phyloP scores from a whole-genome alignment of 2,888 invertebrate genomes.

The Cataglyphis rosenhaueri region DNA sequence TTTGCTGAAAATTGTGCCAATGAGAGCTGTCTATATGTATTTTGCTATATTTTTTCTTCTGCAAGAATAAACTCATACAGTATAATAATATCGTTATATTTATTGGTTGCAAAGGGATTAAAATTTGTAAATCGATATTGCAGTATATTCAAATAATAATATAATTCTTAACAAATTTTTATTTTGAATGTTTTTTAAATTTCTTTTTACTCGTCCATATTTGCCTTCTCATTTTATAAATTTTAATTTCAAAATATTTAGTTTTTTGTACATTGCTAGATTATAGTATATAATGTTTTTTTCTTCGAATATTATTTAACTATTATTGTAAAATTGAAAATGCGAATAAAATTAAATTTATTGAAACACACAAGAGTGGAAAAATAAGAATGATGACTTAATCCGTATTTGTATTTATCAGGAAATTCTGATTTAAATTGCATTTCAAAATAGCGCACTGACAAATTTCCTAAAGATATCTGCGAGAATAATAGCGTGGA shows the following conservation, averaged over 20 bases:
- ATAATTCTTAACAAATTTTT: neutral
- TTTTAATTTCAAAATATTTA: neutral
- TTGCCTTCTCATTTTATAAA: neutral
- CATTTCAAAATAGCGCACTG: constrained; percentile 14
- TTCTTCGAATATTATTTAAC: neutral
- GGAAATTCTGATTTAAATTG: constrained; percentile 13
- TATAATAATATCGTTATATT: neutral
- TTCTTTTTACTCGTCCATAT: neutral
- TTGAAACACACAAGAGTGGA: neutral
- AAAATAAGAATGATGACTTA: constrained; percentile 18
- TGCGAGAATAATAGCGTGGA: constrained; percentile 23
- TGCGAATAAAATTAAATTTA: neutral
- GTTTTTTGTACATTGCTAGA: neutral
- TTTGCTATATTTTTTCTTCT: neutral
- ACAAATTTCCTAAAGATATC: constrained; percentile 43
- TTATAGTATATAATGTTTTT: neutral
- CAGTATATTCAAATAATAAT: neutral
- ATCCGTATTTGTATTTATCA: constrained; percentile 13
- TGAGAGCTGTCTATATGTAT: constrained; percentile 23
- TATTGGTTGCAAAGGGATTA: neutral
- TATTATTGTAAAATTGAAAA: neutral
- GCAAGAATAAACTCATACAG: neutral
- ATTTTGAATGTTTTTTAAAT: neutral
- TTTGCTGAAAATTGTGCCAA: constrained; percentile 19
- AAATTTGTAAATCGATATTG: neutral